Conservation (phyloP, 2,888 invertebrate species). For the Dastarcus helophoroides region DNA sequence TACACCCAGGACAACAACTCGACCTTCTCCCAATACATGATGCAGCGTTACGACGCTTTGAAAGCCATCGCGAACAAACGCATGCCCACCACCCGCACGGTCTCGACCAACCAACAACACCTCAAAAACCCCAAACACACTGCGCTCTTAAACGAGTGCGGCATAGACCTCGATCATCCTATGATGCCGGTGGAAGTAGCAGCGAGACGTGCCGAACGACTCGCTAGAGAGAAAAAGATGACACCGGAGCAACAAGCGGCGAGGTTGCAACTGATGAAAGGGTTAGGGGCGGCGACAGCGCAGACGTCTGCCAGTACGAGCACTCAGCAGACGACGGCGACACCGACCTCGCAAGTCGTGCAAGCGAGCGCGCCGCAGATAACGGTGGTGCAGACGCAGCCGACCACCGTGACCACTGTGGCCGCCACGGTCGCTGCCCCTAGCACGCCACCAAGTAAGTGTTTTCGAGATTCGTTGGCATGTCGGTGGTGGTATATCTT, state of each 20-base stretch:
- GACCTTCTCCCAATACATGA: conserved; percentile 54
- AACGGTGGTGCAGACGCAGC: conserved; percentile 16
- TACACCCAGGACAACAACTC: conserved; percentile 67
- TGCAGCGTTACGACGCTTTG: conserved; percentile 54
- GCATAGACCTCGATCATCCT: conserved; percentile 75
- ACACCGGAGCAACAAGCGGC: conserved; percentile 26
- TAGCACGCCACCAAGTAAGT: conserved; percentile 27
- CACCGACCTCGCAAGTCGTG: conserved; percentile 9
- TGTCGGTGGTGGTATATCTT: no score
- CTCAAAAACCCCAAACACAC: conserved; percentile 76
- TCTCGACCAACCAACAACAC: conserved; percentile 54
- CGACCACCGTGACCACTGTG: conserved; percentile 22
- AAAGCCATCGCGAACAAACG: conserved; percentile 64
- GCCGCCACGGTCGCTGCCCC: conserved; percentile 35
- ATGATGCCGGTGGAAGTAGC: conserved; percentile 74
- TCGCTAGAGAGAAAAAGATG: conserved; percentile 67
- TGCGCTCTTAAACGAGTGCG: conserved; percentile 70
- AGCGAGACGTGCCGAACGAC: conserved; percentile 67
- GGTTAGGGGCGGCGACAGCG: conserved; percentile 14
- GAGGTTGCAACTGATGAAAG: conserved; percentile 27
- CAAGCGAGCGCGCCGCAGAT: conserved; percentile 8
- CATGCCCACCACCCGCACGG: conserved; percentile 59
- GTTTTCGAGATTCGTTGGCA: not conserved
- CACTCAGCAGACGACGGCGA: conserved; percentile 13
- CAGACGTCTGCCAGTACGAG: conserved; percentile 14